Conservation (phyloP, 1,140 invertebrate species). For the Drosophila ohnishii region DNA sequence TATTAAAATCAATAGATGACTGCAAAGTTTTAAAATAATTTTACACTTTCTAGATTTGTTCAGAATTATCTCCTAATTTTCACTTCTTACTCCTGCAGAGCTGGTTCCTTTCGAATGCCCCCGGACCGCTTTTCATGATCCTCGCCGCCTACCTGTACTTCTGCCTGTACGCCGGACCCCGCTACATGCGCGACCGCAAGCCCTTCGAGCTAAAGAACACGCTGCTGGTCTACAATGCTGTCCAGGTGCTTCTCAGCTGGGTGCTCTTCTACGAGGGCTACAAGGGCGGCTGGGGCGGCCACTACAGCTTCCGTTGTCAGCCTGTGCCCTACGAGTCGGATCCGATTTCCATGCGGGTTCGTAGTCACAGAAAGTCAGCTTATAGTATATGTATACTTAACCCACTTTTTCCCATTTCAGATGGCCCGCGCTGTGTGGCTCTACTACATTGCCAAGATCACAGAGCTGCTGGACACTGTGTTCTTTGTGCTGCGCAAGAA, state of each 20-base stretch:
- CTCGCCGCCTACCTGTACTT: constrained; percentile 91
- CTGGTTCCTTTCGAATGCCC: constrained; percentile 93
- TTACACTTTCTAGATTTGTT: background rate
- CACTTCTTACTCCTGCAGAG: constrained; percentile 83
- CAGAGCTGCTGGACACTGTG: constrained; percentile 88
- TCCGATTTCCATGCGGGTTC: constrained; percentile 90
- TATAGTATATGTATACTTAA: background rate
- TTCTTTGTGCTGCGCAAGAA: constrained; percentile 94
- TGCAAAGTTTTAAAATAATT: background rate
- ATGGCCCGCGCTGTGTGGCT: constrained; percentile 87
- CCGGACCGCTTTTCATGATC: constrained; percentile 90
- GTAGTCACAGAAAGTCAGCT: constrained; percentile 45
- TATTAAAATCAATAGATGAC: no score
- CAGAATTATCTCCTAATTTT: constrained; percentile 80
- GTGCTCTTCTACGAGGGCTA: constrained; percentile 89
- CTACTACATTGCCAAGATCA: constrained; percentile 87
- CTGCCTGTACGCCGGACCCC: constrained; percentile 87
- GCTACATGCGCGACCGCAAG: constrained; percentile 92
- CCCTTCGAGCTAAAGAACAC: constrained; percentile 90
- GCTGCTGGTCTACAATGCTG: constrained; percentile 92
- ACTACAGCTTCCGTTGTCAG: constrained; percentile 92
- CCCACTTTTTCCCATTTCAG: constrained; percentile 72
- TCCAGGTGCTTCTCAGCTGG: constrained; percentile 89
- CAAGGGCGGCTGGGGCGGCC: constrained; percentile 87
- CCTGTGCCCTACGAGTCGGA: constrained; percentile 91